Conservation (phyloP, 2,797 vertebrate genomes). For the Streptopelia turtur region DNA sequence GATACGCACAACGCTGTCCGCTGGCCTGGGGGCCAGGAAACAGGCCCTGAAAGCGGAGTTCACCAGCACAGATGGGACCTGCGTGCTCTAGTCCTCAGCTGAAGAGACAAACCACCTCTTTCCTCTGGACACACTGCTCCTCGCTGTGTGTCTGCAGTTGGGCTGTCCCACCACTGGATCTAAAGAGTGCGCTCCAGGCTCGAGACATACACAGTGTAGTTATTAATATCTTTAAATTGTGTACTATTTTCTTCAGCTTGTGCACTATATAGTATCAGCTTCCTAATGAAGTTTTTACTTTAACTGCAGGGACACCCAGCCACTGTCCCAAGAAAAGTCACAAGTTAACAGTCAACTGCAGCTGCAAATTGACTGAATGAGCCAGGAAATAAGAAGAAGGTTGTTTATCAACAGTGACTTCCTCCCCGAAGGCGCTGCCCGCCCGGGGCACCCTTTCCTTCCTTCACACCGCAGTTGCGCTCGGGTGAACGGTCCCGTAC, state of each 20-base stretch:
- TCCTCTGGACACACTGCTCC: background rate
- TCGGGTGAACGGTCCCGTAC: accelerated
- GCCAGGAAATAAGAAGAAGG: slow-evolving; percentile 49
- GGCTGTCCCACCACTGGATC: background rate
- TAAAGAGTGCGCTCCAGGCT: background rate
- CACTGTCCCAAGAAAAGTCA: background rate
- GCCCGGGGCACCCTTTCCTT: background rate
- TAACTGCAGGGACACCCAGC: background rate
- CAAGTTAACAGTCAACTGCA: background rate
- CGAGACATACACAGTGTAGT: accelerated
- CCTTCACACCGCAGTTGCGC: background rate
- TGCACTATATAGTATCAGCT: accelerated
- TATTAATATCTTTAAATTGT: too few relatives aligned
- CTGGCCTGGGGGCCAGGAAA: background rate
- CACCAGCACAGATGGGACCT: background rate
- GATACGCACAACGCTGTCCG: background rate
- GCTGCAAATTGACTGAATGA: background rate
- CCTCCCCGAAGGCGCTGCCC: background rate
- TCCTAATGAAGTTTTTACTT: background rate
- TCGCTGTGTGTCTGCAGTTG: accelerated
- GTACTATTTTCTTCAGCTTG: background rate
- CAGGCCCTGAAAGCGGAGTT: background rate
- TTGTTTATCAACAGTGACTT: slow-evolving; percentile 63
- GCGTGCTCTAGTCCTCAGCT: background rate
- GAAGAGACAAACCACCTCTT: background rate